Conservation (phyloP, 2,113 vertebrate species). For the Callipepla californica region DNA sequence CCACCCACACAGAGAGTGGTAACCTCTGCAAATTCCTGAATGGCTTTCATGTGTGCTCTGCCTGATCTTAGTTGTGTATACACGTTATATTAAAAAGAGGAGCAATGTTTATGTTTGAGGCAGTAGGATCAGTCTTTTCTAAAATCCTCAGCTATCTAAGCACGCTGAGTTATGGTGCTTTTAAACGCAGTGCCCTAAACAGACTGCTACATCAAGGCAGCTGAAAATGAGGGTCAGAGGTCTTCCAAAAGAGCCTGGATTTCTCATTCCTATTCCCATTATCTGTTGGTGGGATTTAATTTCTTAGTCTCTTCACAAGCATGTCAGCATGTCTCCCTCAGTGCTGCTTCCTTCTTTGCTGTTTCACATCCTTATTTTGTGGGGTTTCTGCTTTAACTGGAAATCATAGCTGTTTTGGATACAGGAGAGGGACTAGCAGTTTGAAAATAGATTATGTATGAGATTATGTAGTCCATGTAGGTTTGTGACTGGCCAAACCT, state of each 20-base stretch:
- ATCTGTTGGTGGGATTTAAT: not conserved
- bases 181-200: not conserved
- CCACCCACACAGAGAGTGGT: not conserved
- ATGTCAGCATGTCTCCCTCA: not conserved
- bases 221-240: not conserved
- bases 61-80: not conserved
- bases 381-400: not conserved
- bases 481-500: not conserved
- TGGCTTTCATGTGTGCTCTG: not conserved
- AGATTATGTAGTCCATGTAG: not conserved
- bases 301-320: not conserved
- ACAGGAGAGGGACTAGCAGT: not conserved
- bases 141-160: not conserved
- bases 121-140: not conserved
- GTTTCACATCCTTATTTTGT: not conserved
- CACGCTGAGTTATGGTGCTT: not conserved
- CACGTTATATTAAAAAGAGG: not conserved
- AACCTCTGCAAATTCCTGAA: slow-evolving; percentile 6
- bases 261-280: not conserved
- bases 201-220: not conserved
- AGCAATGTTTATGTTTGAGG: not conserved
- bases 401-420: not conserved
- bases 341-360: not conserved
- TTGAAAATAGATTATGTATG: not conserved
- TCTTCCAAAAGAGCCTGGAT: not conserved